These are phyloP conservation scores for Odontamblyopus rebecca DNA, from an alignment of 2,797 vertebrate species.

Conservation along the genomic window DNA sequence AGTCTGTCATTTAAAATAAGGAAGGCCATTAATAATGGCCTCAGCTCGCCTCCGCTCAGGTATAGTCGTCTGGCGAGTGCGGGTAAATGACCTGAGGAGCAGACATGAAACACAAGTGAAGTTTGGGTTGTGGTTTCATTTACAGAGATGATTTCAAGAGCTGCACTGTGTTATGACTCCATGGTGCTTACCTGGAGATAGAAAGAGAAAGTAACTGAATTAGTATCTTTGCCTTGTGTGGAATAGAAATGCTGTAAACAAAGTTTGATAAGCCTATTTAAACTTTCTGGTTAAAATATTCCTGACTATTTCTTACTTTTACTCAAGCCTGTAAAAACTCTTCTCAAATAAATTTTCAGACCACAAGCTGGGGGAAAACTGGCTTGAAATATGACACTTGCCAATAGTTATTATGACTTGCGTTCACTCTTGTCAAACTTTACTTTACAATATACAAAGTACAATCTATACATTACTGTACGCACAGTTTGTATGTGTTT, in stretches of 20 bases:
- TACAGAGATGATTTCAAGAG: constrained; percentile 35
- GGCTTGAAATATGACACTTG: constrained; percentile 69
- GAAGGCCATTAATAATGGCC: constrained; percentile 77
- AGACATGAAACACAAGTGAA: constrained; percentile 13
- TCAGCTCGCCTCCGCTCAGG: constrained; percentile 62
- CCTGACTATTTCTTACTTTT: too few species aligned
- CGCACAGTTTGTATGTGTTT: constrained; percentile 60
- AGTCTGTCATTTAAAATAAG: constrained; percentile 77
- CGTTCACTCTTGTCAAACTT: constrained; percentile 71
- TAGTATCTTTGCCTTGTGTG: background rate
- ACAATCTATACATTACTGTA: constrained; percentile 70
- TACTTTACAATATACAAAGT: constrained; percentile 74
- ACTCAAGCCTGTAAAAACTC: too few species aligned
- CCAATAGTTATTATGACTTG: constrained; percentile 72
- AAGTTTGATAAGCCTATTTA: too few species aligned
- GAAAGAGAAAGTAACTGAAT: constrained; percentile 62
- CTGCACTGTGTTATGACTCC: constrained; percentile 53
- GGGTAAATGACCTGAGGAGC: constrained; percentile 63
- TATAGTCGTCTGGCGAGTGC: constrained; percentile 59
- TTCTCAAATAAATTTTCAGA: too few species aligned
- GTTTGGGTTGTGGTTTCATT: constrained; percentile 40
- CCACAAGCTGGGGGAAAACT: constrained; percentile 50
- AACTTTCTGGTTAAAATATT: too few species aligned
- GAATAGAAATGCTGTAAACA: too few species aligned
- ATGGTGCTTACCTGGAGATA: constrained; percentile 34